These are phyloP conservation scores for Lagria hirta DNA, from an alignment of 2,888 invertebrate genomes.

Conservation along the genomic window DNA sequence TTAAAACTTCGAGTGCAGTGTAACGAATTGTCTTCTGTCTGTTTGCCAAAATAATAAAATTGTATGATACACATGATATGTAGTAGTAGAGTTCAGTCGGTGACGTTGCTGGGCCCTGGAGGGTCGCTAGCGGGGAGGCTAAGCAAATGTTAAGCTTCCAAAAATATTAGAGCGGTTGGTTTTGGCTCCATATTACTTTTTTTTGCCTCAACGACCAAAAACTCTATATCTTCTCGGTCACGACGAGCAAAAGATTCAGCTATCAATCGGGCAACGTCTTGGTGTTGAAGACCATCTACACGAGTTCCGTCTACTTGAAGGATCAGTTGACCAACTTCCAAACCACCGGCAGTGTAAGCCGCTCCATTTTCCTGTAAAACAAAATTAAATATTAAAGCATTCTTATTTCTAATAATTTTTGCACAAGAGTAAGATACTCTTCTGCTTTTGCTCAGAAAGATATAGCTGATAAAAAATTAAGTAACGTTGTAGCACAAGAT, in stretches of 20 bases:
- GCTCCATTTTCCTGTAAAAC: slow-evolving; percentile 85
- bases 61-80: slow-evolving; percentile 37
- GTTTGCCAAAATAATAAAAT: too few relatives aligned
- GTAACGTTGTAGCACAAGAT: too few relatives aligned
- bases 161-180: slow-evolving; percentile 85
- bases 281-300: slow-evolving; percentile 80
- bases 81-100: slow-evolving; percentile 58
- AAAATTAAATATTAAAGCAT: too few relatives aligned
- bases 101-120: slow-evolving; percentile 63
- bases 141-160: slow-evolving; percentile 91
- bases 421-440: too few relatives aligned
- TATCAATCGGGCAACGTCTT: slow-evolving; percentile 88
- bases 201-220: slow-evolving; percentile 90
- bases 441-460: too few relatives aligned
- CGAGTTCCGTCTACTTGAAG: slow-evolving; percentile 80
- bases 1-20: too few relatives aligned
- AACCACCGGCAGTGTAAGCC: slow-evolving; percentile 87
- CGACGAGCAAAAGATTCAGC: slow-evolving; percentile 91
- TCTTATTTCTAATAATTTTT: too few relatives aligned
- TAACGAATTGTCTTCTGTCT: too few relatives aligned
- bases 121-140: slow-evolving; percentile 83
- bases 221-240: slow-evolving; percentile 86
- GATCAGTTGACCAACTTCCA: slow-evolving; percentile 93
- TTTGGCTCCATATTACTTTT: slow-evolving; percentile 90
- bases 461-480: too few relatives aligned